Base-by-base conservation (phyloP, 1,140 invertebrate species). In the Formica selysi region DNA sequence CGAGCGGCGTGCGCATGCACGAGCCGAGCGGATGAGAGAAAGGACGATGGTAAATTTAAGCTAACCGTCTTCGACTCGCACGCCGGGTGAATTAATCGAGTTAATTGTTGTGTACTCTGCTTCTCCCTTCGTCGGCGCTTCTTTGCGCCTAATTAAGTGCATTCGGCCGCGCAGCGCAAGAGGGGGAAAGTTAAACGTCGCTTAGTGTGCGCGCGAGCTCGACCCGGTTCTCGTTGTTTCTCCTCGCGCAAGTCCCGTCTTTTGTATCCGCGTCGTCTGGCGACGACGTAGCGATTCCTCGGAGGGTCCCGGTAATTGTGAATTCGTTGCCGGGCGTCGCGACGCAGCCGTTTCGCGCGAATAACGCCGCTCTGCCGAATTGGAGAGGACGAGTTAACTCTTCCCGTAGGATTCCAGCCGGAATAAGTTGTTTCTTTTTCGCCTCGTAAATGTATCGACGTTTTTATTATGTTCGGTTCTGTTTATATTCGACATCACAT, bases 61-160 rank as follows among this genome's bases (percentile, higher is more conserved):
- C 88, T 67, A 83, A 86, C 74, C 88, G 85, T 87, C 88, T 90
- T 90, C 80, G 88, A 81, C 78, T 89, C 78, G 88, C 78, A 90
- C 88, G 85, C 85, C 89, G 57, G 62, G 89, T 85, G 86, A 90
- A 90, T 90, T 90, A 90, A 90, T 90, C 88, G 80, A 87, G 89
- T 90, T 90, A 90, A 90, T 90, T 90, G 88, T 90, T 87, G 86
- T 86, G 85, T 89, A 89, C 86, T 79, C 86, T 84, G 73, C 76
- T 44, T 78, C 67, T 70, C 70, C 44, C 62, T 86, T 78, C 64
- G 59, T 41, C 76, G 74, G 64, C 88, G 76, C 85, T 89, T 90
- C 88, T 90, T 90, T 87, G 80, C 76, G 88, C 80, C 76, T 90
- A 90, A 90, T 90, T 90, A 90, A 86, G 89, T 81, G 78, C 89